A percentile compares a stretch with the other conserved stretches of the same genome.
These are phyloP conservation scores for Bradypodion pumilum DNA, from an alignment of 2,797 vertebrate species.

Conservation along the genomic window DNA sequence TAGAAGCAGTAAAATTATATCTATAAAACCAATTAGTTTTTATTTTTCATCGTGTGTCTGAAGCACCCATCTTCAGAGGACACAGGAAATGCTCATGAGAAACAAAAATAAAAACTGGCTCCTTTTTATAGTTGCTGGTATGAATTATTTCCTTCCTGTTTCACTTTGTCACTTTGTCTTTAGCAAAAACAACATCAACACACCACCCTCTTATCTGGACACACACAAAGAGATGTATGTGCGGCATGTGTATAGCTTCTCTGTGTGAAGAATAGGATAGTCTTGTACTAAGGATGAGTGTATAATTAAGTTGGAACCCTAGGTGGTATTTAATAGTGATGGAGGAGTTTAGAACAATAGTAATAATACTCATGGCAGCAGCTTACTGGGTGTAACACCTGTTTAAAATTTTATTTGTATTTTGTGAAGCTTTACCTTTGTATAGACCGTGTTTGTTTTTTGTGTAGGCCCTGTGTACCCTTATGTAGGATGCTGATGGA, in stretches of 20 bases:
- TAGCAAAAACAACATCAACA: no score
- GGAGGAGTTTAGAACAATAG: no score
- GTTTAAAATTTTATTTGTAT: not conserved
- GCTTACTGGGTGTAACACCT: not conserved
- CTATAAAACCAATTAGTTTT: no score
- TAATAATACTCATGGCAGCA: not conserved
- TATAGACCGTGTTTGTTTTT: not conserved
- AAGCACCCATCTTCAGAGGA: no score
- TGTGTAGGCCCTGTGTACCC: not conserved
- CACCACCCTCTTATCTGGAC: no score
- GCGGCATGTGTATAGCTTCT: not conserved
- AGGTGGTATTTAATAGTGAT: not conserved
- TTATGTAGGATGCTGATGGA: not conserved
- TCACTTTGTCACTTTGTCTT: not conserved
- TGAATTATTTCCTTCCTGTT: not conserved
- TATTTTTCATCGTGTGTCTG: no score
- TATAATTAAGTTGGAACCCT: not conserved
- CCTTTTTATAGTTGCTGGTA: no score
- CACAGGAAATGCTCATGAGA: no score
- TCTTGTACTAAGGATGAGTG: not conserved
- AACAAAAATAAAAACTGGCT: no score
- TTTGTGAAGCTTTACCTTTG: not conserved
- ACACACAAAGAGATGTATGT: no score
- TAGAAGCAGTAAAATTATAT: no score
- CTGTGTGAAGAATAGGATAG: not conserved